Conservation (phyloP, 1,140 invertebrate genomes). For the Drosophila novamexicana region DNA sequence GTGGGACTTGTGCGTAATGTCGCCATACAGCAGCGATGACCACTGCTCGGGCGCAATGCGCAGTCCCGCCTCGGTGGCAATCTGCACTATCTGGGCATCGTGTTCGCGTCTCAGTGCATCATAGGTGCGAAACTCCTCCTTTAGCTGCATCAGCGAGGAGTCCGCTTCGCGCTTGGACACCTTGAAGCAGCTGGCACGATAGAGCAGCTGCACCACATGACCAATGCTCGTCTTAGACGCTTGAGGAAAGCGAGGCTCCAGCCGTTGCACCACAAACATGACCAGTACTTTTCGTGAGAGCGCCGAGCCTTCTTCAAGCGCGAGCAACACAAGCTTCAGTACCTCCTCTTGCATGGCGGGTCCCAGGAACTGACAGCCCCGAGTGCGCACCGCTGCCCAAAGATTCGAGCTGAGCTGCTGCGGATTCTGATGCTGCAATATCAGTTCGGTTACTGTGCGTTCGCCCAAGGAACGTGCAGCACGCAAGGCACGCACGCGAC, state of each 20-base stretch:
- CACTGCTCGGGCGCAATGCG: constrained; percentile 99
- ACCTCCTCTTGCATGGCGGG: constrained; percentile 99
- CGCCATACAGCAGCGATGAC: constrained; percentile 98
- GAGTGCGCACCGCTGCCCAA: constrained; percentile 97
- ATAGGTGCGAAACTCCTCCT: constrained; percentile 98
- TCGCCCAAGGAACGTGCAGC: constrained; percentile 96
- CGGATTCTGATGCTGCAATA: constrained; percentile 96
- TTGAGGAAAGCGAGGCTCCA: constrained; percentile 98
- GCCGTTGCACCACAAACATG: constrained; percentile 98
- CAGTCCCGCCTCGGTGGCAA: constrained; percentile 98
- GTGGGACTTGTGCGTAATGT: constrained; percentile 97
- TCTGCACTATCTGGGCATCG: constrained; percentile 99
- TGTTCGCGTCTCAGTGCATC: constrained; percentile 97
- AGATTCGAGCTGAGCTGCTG: constrained; percentile 96
- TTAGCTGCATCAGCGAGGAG: constrained; percentile 99
- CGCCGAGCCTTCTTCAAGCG: constrained; percentile 98
- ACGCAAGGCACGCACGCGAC: constrained; percentile 91
- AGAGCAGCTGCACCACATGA: constrained; percentile 98
- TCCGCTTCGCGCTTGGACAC: constrained; percentile 98
- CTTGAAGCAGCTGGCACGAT: constrained; percentile 99
- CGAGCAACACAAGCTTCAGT: constrained; percentile 95
- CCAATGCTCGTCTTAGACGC: constrained; percentile 99
- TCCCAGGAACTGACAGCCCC: constrained; percentile 99
- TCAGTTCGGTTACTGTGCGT: constrained; percentile 96
- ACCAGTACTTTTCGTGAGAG: constrained; percentile 98